phyloP scores from a whole-genome alignment of 2,113 vertebrate species.

The Ariopsis seemanni region DNA sequence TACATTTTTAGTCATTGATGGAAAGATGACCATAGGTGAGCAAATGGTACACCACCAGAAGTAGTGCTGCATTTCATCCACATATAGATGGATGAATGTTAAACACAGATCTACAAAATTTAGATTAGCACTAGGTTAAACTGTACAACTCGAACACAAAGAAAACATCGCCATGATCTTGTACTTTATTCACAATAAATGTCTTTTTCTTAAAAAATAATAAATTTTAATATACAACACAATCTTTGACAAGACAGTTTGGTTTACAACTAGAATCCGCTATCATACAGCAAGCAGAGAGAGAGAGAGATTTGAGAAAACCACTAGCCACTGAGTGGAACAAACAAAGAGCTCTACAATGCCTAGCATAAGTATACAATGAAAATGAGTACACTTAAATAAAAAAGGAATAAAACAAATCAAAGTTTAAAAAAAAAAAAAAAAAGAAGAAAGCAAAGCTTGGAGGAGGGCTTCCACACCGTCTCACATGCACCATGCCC shows the following conservation, averaged over 20 bases:
- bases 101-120: neutral
- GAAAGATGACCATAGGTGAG: neutral
- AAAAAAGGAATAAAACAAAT: constrained; percentile 52
- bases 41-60: neutral
- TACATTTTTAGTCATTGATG: neutral
- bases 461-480: constrained; percentile 66
- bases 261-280: constrained; percentile 75
- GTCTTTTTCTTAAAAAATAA: constrained; percentile 76
- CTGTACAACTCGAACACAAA: neutral
- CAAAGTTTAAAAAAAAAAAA: constrained; percentile 60
- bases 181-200: constrained; percentile 80
- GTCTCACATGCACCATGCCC: constrained; percentile 75
- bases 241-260: constrained; percentile 76
- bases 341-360: constrained; percentile 58
- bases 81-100: neutral
- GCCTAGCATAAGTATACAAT: constrained; percentile 69
- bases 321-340: constrained; percentile 42
- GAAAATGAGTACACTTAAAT: constrained; percentile 69
- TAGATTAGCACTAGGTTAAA: neutral
- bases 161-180: constrained; percentile 67
- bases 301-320: constrained; percentile 42
- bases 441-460: constrained; percentile 54
- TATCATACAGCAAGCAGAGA: constrained; percentile 73
- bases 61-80: neutral
- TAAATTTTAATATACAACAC: constrained; percentile 80